phyloP scores from a whole-genome alignment of 1,140 invertebrate genomes.

The Bombus confusus region DNA sequence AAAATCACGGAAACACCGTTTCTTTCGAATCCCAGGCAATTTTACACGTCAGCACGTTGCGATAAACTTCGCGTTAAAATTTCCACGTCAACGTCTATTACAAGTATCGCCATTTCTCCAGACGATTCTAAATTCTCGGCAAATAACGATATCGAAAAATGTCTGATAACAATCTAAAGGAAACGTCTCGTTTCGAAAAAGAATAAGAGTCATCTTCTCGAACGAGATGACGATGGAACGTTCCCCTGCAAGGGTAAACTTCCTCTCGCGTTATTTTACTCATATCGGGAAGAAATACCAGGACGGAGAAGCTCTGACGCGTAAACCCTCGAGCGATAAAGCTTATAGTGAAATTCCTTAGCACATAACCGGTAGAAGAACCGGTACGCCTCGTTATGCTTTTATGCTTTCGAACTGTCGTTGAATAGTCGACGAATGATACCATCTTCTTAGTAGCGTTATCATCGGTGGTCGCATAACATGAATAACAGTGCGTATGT shows the following conservation, averaged over 20 bases:
- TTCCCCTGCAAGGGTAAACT: neutral
- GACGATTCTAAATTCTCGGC: neutral
- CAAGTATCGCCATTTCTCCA: neutral
- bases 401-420: slow-evolving; percentile 49
- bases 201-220: neutral
- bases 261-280: slow-evolving; percentile 29
- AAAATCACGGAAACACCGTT: neutral
- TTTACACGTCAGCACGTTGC: neutral
- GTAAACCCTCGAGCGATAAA: slow-evolving; percentile 43
- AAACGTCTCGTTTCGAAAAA: neutral
- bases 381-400: slow-evolving; percentile 54
- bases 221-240: neutral
- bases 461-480: slow-evolving; percentile 4
- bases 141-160: neutral
- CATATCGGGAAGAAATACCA: slow-evolving; percentile 36
- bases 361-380: slow-evolving; percentile 42
- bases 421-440: slow-evolving; percentile 36
- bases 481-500: neutral
- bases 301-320: slow-evolving; percentile 20
- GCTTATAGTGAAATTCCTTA: slow-evolving; percentile 45
- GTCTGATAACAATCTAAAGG: neutral
- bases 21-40: neutral
- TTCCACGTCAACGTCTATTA: neutral
- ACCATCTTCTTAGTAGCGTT: slow-evolving; percentile 25
- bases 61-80: neutral